These are phyloP conservation scores for Fukomys damarensis DNA, from an alignment of 2,113 vertebrate species.

Conservation along the genomic window DNA sequence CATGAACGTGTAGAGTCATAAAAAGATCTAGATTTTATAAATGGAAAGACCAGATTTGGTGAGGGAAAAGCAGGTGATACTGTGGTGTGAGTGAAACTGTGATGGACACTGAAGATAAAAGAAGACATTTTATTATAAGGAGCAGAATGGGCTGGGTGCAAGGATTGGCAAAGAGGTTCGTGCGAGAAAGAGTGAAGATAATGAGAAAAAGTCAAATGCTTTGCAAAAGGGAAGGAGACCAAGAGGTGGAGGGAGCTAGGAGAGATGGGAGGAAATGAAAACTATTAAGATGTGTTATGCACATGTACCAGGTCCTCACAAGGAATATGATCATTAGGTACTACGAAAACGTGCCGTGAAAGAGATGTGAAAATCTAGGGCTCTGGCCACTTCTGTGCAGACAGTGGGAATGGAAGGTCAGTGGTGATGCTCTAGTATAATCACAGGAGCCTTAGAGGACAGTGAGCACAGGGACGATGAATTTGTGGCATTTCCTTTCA, in stretches of 20 bases:
- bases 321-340: not conserved
- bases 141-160: not conserved
- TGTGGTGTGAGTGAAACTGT: not conserved
- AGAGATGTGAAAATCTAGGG: not conserved
- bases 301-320: not conserved
- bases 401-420: not conserved
- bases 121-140: not conserved
- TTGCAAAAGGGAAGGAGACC: not conserved
- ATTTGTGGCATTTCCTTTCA: not conserved
- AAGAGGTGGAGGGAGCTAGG: not conserved
- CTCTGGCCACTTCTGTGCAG: not conserved
- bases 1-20: not conserved
- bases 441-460: not conserved
- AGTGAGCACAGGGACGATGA: not conserved
- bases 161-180: not conserved
- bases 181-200: not conserved
- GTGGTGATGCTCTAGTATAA: not conserved
- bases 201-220: not conserved
- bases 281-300: not conserved
- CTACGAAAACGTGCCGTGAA: not conserved
- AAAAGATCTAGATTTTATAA: not conserved
- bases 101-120: not conserved
- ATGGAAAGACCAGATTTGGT: not conserved
- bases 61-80: not conserved
- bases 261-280: not conserved